These are phyloP conservation scores for Urocynchramus pylzowi DNA, from an alignment of 2,113 vertebrate species.

Conservation along the genomic window DNA sequence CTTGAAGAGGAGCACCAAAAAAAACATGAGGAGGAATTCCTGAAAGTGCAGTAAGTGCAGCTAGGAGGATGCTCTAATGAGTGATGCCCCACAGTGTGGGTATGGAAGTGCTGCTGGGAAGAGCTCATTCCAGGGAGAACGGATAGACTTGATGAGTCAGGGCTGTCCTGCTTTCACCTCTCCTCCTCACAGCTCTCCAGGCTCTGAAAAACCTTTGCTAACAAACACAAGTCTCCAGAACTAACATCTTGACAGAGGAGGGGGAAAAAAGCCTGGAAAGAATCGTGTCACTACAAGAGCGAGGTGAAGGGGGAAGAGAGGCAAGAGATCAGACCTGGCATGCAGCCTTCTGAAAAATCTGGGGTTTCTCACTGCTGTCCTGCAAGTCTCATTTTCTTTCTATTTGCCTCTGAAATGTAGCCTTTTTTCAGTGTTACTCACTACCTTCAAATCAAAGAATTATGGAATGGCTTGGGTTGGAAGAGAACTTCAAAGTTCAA, in stretches of 20 bases:
- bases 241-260: slow-evolving; percentile 13
- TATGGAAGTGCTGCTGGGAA: not conserved
- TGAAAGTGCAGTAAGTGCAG: not conserved
- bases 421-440: not conserved
- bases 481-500: not conserved
- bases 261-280: not conserved
- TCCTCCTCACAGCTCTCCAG: not conserved
- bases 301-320: not conserved
- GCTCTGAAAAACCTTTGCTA: not conserved
- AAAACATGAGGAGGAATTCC: not conserved
- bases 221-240: not conserved
- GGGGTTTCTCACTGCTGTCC: not conserved
- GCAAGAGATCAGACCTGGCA: not conserved
- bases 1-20: not conserved
- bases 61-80: not conserved
- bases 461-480: not conserved
- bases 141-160: not conserved
- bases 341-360: not conserved
- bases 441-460: not conserved
- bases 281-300: not conserved
- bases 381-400: not conserved
- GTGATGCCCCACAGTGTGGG: not conserved
- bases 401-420: not conserved
- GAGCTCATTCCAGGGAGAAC: not conserved
- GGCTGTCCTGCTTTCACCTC: slow-evolving; percentile 26